Conservation (phyloP, 2,888 invertebrate species). For the Cosmia trapezina region DNA sequence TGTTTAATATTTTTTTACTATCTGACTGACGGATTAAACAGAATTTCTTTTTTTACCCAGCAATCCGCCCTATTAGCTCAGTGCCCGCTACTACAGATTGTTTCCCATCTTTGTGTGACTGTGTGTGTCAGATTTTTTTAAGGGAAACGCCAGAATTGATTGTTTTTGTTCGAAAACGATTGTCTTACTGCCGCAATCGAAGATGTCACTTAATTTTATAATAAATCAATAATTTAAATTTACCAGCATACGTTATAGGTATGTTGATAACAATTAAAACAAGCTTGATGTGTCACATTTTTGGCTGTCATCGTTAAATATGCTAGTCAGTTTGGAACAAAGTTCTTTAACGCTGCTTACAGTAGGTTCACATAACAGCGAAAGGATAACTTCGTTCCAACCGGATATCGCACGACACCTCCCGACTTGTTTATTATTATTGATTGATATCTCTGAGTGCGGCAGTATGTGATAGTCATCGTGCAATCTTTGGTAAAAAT, state of each 20-base stretch:
- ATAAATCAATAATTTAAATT: background rate
- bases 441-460: background rate
- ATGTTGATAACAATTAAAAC: background rate
- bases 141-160: background rate
- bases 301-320: background rate
- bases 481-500: background rate
- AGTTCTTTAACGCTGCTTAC: no score
- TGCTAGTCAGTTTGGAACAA: background rate
- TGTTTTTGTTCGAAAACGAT: background rate
- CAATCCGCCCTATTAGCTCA: no score
- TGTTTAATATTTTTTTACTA: no score
- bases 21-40: no score
- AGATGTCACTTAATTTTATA: background rate
- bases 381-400: background rate
- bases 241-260: background rate
- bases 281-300: background rate
- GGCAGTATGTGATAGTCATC: no score
- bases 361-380: no score
- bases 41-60: no score
- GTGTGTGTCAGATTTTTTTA: background rate
- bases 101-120: background rate
- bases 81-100: no score
- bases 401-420: no score
- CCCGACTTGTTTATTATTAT: background rate
- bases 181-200: background rate